Evolutionary conservation across 2,888 invertebrate genomes (phyloP).

Genomic region (Ophonus ardosiacus): DNA sequence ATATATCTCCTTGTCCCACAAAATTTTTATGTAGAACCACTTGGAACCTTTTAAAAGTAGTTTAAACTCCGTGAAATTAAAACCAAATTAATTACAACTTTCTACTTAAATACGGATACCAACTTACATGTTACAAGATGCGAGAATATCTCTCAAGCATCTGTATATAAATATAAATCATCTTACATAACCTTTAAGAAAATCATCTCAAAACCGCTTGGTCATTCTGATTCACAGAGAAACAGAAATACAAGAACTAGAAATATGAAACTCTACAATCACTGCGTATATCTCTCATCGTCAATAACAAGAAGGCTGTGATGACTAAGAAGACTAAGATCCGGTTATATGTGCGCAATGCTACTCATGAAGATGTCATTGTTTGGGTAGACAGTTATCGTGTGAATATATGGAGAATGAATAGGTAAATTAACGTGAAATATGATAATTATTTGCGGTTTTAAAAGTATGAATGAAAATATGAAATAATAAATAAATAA

Average conservation of each 20-base stretch:
- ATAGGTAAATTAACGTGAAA: background rate
- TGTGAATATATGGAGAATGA: background rate
- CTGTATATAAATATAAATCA: background rate
- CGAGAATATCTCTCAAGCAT: too few species aligned
- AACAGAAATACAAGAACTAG: too few species aligned
- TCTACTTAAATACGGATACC: background rate
- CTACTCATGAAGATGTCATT: background rate
- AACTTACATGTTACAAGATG: too few species aligned
- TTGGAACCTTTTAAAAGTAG: background rate
- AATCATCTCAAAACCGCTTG: background rate
- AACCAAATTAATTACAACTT: background rate
- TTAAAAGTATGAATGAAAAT: background rate
- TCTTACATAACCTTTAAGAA: background rate
- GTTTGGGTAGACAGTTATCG: background rate
- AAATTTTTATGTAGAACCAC: too few species aligned
- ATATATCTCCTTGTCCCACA: too few species aligned
- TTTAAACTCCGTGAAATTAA: background rate
- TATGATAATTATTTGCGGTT: background rate
- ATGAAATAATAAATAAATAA: background rate
- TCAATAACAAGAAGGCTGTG: background rate
- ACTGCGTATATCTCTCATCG: background rate
- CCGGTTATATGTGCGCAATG: background rate
- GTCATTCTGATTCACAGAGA: background rate
- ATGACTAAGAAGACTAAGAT: background rate
- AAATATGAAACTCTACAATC: background rate